Percentiles rank a stretch among this genome's conserved stretches.
Conservation (phyloP, 2,888 invertebrate species). For the Camptogramma bilineatum region DNA sequence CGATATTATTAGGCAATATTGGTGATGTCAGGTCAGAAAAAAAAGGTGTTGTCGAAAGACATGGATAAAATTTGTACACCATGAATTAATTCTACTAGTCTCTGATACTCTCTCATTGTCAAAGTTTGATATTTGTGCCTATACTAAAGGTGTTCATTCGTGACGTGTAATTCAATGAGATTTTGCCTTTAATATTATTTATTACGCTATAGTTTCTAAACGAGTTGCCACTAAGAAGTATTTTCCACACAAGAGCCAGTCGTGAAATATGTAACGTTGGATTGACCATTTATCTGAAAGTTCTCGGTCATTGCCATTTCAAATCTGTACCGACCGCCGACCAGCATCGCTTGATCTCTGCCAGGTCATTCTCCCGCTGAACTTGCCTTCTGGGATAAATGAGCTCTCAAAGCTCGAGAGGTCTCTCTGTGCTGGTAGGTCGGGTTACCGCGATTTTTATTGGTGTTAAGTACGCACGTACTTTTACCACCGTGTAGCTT, state of each 20-base stretch:
- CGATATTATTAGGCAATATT: too few relatives aligned
- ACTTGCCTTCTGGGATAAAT: constrained; percentile 28
- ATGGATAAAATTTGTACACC: too few relatives aligned
- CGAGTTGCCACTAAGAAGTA: neutral
- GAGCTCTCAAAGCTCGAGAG: constrained; percentile 34
- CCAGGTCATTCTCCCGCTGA: constrained; percentile 46
- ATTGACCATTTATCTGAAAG: constrained; percentile 48
- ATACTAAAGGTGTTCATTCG: too few relatives aligned
- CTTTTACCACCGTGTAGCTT: neutral
- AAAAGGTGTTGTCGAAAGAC: too few relatives aligned
- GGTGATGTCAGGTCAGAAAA: too few relatives aligned
- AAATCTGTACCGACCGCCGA: constrained; percentile 53
- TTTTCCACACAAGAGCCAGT: constrained; percentile 17
- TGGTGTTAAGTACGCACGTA: constrained; percentile 13
- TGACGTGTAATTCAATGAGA: too few relatives aligned
- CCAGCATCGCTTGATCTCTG: constrained; percentile 49
- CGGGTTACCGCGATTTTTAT: constrained; percentile 48
- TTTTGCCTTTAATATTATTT: too few relatives aligned
- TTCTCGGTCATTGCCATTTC: constrained; percentile 71
- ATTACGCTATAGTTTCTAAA: neutral
- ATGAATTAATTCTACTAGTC: too few relatives aligned
- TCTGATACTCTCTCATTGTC: too few relatives aligned
- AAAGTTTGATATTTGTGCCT: too few relatives aligned
- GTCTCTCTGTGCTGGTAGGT: constrained; percentile 44
- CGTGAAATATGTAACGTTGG: constrained; percentile 45